Evolutionary conservation across 2,797 vertebrate species (phyloP), one percentile per base, ranked within the genome.

Genomic region (Mastacembelus armatus): DNA sequence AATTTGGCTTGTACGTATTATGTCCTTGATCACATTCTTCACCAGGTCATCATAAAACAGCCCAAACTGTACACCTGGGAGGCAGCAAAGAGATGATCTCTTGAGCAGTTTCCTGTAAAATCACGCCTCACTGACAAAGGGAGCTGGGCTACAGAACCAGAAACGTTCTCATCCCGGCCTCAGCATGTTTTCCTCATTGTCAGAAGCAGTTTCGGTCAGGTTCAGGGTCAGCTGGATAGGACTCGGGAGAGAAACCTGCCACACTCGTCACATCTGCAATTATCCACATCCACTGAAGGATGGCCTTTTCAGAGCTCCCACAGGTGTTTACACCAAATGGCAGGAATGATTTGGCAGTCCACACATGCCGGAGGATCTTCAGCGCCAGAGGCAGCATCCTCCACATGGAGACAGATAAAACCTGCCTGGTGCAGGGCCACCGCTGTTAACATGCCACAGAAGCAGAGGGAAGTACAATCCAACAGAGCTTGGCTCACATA

Each of bases 331-430:
- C 66, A 74, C 57, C 51, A 54, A 78, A 80, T 55, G 49, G 56
- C 40, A 64, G 63, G 14, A 58, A 56, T 15, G 35, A 33, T 49
- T 71, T 81, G 78, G 72, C 73, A 58, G 57, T 60, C 44, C 57
- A 35, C 42, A 45, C 66, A 71, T 63, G 68, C 64, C 39, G 18
- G 38, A 19, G 15, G 74, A 71, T 80, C 60, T 16, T 60, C 51
- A 19, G 1, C 77, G 80, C 77, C 83, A 85, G 80, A 64, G 73
- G 69, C 73, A 70, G 33, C 27, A 11, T 61, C 69, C 71, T 77
- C 74, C 50, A 68, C 66, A 79, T 76, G 71, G 72, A 78, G 70
- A 71, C 56, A 83, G 83, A 85, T 85, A 76, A 86, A 86, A 66
- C 62, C 60, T 55, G 56, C 42, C 66, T 68, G 77, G 65, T 84